A percentile compares a stretch with the other conserved stretches of the same genome.
These are phyloP conservation scores for Climacteris rufus DNA, from an alignment of 2,113 vertebrate species.

Conservation along the genomic window DNA sequence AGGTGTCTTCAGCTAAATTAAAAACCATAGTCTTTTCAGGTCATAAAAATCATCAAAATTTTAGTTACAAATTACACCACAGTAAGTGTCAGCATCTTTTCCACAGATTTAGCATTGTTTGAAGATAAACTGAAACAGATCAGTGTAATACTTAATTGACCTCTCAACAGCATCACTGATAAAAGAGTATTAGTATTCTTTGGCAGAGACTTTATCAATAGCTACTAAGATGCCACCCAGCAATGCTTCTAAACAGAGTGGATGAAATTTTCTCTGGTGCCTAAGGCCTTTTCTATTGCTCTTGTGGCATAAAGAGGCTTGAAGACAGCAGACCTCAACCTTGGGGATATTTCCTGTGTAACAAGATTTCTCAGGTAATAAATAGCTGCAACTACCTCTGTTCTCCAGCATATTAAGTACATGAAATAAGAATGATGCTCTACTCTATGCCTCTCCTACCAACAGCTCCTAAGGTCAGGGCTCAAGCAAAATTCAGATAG, in stretches of 20 bases:
- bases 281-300: background rate
- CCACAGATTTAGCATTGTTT: conserved; percentile 50
- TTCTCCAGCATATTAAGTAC: background rate
- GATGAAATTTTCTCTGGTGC: background rate
- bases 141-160: background rate
- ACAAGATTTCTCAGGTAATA: conserved; percentile 13
- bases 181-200: background rate
- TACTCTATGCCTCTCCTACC: background rate
- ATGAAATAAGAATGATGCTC: background rate
- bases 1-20: conserved; percentile 51
- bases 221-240: background rate
- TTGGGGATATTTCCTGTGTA: background rate
- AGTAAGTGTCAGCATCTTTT: conserved; percentile 23
- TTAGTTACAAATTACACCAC: conserved; percentile 23
- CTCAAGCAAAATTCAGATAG: background rate
- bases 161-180: background rate
- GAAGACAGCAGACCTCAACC: conserved; percentile 25
- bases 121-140: conserved; percentile 40
- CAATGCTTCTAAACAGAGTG: background rate
- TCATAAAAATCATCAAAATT: conserved; percentile 39
- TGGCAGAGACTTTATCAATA: background rate
- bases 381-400: background rate
- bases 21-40: conserved; percentile 15
- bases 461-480: background rate
- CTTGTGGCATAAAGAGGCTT: conserved; percentile 1